Evolutionary conservation across 2,888 invertebrate genomes (phyloP).

Genomic region (Julus scandinavius): DNA sequence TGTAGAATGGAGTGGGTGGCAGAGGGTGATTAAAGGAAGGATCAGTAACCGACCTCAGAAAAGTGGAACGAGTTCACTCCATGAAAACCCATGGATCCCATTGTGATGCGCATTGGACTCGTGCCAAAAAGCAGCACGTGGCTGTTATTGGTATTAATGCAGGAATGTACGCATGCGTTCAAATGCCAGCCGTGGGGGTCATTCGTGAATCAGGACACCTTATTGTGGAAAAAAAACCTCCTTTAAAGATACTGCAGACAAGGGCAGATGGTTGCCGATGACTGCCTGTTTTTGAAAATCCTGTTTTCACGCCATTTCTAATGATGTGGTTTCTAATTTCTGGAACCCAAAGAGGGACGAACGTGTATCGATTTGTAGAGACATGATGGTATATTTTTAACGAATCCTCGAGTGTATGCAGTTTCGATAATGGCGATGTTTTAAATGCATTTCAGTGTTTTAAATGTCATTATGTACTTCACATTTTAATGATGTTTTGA

Average conservation of each 20-base stretch:
- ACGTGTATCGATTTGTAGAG: too few species aligned
- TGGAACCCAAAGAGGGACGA: too few species aligned
- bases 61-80: slow-evolving; percentile 27
- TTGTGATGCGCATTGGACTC: slow-evolving; percentile 11
- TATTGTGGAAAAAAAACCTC: neutral
- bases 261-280: neutral
- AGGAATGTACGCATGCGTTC: neutral
- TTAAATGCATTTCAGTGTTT: too few species aligned
- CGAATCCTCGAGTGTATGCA: too few species aligned
- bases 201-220: neutral
- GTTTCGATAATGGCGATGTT: too few species aligned
- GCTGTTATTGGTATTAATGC: neutral
- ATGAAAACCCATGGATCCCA: neutral
- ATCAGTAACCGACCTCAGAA: slow-evolving; percentile 26
- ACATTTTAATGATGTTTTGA: too few species aligned
- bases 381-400: too few species aligned
- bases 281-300: too few species aligned
- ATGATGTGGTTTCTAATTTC: neutral
- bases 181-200: neutral
- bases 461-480: too few species aligned
- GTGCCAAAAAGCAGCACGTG: slow-evolving; percentile 24
- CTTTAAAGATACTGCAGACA: neutral
- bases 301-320: neutral
- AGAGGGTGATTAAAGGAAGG: neutral
- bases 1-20: slow-evolving; percentile 13